Conservation (phyloP, 2,888 invertebrate genomes). For the Synanthedon vespiformis region DNA sequence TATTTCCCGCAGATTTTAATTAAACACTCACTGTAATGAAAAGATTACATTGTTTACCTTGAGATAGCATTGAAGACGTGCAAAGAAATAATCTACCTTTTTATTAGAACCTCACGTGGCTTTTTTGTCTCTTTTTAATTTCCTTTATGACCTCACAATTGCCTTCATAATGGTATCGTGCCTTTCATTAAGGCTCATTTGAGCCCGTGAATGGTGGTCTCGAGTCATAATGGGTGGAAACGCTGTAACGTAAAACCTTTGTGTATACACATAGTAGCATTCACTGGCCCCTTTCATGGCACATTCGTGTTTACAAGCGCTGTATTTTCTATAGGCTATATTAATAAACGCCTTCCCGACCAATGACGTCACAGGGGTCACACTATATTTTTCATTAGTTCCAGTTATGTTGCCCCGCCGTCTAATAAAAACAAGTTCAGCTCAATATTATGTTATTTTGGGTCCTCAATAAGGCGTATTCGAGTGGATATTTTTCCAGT, state of each 20-base stretch:
- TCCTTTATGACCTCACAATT: constrained; percentile 62
- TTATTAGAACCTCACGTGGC: background rate
- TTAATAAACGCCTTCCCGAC: constrained; percentile 35
- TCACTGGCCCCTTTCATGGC: constrained; percentile 39
- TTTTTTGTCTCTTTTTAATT: constrained; percentile 58
- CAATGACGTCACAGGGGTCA: constrained; percentile 8
- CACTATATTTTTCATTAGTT: background rate
- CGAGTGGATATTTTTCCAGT: too few species aligned
- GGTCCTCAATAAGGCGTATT: too few species aligned
- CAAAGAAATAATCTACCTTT: background rate
- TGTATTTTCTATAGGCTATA: constrained; percentile 34
- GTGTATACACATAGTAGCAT: constrained; percentile 11
- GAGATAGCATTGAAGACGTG: background rate
- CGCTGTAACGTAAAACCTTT: constrained; percentile 11
- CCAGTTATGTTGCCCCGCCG: background rate
- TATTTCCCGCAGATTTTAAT: too few species aligned
- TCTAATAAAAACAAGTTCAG: too few species aligned
- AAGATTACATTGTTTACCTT: too few species aligned
- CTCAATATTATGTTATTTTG: too few species aligned
- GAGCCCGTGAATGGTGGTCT: constrained; percentile 52
- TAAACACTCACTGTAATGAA: too few species aligned
- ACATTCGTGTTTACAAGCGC: constrained; percentile 33
- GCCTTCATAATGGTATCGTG: constrained; percentile 61
- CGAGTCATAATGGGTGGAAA: constrained; percentile 49
- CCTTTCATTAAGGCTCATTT: constrained; percentile 63